phyloP scores from a whole-genome alignment of 2,888 invertebrate species.

The Lumbricus terrestris region DNA sequence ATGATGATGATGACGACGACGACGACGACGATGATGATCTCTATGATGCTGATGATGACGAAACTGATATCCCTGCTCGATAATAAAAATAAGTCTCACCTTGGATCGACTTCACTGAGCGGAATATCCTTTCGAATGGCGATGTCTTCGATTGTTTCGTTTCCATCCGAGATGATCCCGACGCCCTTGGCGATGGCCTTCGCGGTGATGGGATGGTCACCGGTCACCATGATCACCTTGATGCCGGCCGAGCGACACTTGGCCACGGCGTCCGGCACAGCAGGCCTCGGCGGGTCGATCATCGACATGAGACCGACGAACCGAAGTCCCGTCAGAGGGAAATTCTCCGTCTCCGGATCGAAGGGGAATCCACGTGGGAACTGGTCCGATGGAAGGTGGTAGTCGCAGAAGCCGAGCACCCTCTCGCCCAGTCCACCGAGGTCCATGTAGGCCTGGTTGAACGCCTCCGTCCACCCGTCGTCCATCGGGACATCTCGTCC shows the following conservation, averaged over 20 bases:
- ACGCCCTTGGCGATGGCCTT: conserved; percentile 65
- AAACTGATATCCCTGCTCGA: not conserved
- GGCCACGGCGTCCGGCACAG: conserved; percentile 87
- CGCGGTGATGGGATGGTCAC: conserved; percentile 65
- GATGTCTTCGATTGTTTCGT: conserved; percentile 72
- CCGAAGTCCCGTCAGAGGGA: conserved; percentile 75
- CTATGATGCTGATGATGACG: not conserved
- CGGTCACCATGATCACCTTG: conserved; percentile 69
- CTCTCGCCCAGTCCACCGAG: conserved; percentile 82
- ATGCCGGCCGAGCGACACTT: conserved; percentile 68
- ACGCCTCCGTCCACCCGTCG: conserved; percentile 90
- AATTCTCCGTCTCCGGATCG: conserved; percentile 72
- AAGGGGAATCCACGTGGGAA: conserved; percentile 94
- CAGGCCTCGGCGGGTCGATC: conserved; percentile 96
- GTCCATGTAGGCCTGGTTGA: conserved; percentile 85
- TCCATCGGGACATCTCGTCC: conserved; percentile 86
- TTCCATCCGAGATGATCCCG: conserved; percentile 64
- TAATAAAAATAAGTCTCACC: not conserved
- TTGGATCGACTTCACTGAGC: conserved; percentile 59
- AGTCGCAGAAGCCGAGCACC: conserved; percentile 89
- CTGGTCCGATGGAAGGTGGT: conserved; percentile 82
- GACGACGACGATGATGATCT: not conserved
- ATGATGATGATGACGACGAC: not conserved
- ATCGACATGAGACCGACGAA: conserved; percentile 96
- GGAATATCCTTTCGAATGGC: conserved; percentile 67